Evolutionary conservation across 2,113 vertebrate genomes (phyloP), one percentile per base, ranked within the genome.

Genomic region (Panthera uncia): DNA sequence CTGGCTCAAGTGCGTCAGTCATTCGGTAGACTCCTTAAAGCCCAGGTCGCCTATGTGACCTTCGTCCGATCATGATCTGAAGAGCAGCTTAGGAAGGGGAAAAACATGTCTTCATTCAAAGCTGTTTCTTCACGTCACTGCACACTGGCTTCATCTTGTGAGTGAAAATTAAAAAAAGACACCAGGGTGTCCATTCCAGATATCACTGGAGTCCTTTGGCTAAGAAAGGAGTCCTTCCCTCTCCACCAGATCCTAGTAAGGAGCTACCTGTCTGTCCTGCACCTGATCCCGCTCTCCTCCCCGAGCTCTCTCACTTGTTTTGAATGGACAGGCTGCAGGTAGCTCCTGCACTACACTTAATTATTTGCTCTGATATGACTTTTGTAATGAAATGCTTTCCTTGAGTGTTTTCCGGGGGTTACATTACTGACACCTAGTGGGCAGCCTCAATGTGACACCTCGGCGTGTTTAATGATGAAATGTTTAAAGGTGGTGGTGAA

Each of bases 371-470:
- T 79, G 95, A 92, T 97, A 97, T 96, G 97, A 97, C 86, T 96
- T 93, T 31, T 95, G 94, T 80, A 71, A 96, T 74, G 79, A 96
- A 98, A 88, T 13, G 2, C 74, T 74, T 19, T 1, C 16, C 33
- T 73, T 16, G 85, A n/a, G 27, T 3, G 15, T 21, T 41, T 48
- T 14, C 68, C 57, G 19, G 55, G 45, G 94, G 82, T 97, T 80
- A 7, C 79, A 4, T 94, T n/a, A 96, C 97, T 98, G 99, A 98
- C 99, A 99, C 97, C 99, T 99, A 98, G 97, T 98, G 99, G 99
- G 66, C 16, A 8, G 27, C 15, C 1, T 2, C 0, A 0, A 66
- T 45, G 95, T 90, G 57, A 94, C 97, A 45, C 50, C 11, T 50
- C 0, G 0, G 13, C 1, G 9, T 1, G 15, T 36, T 68, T 9